Base-by-base conservation (phyloP, 2,888 invertebrate species). In the Ophion ellenae region DNA sequence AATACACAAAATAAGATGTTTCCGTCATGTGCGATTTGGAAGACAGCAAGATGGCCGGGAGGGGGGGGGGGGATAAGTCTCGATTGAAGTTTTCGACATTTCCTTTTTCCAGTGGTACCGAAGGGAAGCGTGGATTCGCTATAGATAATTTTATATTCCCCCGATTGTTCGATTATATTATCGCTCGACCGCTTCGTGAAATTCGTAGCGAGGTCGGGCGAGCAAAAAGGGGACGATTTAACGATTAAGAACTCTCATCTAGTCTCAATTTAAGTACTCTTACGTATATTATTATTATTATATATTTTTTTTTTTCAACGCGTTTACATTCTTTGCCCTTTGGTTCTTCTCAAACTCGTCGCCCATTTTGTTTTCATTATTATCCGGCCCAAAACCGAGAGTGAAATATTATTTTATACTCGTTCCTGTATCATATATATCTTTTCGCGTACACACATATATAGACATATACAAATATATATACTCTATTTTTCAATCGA, bases 131-230 rank as follows among this genome's bases (percentile, higher is more conserved):
- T 74, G 17, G 74, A 74, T 63, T 74, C 75, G 63, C 75, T 47
- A 17, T 64, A 47, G 63, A 67, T 61, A 61, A 64, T 74, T 61
- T 67, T 69, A 64, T 84, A 57, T 36, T 71, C 78, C 67, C 76
- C 73, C 71, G 53, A 61, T 61, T 53, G 36, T 66, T 24, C 76
- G 64, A 57, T 28, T 86, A 86, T 80, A 80, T 87, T 89, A 89
- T 90, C 88, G 89, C 89, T 89, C 89, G 88, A 89, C 73, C 59
- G 83, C 86, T 89, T 88, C 86, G 81, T 89, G 88, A 77, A 67
- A 61, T 59, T 53, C 17, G 53, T 1, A 53, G 2, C 53, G 53
- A 17, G 17, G 53, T 14, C 53, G 17, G 4, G 53, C 53, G 53
- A 53, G 4, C 53, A 32, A 71, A 70, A 36, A 57, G 40, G 66